Base-by-base conservation (phyloP, 2,113 vertebrate genomes). In the Oryzias woworae region DNA sequence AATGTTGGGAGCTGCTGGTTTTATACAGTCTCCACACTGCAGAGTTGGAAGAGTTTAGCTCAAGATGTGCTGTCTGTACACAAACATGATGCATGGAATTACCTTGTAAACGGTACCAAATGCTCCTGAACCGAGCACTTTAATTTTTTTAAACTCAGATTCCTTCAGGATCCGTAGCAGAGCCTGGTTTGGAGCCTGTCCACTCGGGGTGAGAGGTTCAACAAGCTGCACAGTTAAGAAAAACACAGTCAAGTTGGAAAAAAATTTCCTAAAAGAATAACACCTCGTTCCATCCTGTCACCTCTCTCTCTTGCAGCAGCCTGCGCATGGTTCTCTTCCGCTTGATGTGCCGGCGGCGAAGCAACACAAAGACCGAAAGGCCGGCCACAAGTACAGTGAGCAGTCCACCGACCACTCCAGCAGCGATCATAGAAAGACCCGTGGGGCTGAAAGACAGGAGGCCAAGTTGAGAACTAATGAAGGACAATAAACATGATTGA, bases 91-190 rank as follows among this genome's bases (percentile, higher is more conserved):
- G 8, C 17, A 5, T 57, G 57, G 20, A 56, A 44, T 83, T 84
- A 98, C 97, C 96, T 99, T 98, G 78, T 96, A 98, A 74, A 99
- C 97, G 0, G 97, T 99, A 62, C 97, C 97, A 52, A 99, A 99
- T 4, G 97, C 97, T 43, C 97, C 97, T 0, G 97, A 98, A 44
- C 97, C 97, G 62, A 99, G 90, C 42, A 98, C 94, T 88, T 97
- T 98, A 69, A 94, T 93, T 89, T 98, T 98, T 81, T 93, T 98
- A 86, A 99, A 97, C 81, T 99, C 97, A 0, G 95, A 96, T 83
- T 99, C 97, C 85, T 99, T 99, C 53, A 99, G 89, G 88, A 99
- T 96, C 74, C 96, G 91, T 72, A 99, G 87, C 57, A 96, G 93
- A 56, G 97, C 97, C 85, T 99, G 97, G 84, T 99, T 99, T 0